Conservation (phyloP, 1,140 invertebrate genomes). For the Lasioglossum albipes region DNA sequence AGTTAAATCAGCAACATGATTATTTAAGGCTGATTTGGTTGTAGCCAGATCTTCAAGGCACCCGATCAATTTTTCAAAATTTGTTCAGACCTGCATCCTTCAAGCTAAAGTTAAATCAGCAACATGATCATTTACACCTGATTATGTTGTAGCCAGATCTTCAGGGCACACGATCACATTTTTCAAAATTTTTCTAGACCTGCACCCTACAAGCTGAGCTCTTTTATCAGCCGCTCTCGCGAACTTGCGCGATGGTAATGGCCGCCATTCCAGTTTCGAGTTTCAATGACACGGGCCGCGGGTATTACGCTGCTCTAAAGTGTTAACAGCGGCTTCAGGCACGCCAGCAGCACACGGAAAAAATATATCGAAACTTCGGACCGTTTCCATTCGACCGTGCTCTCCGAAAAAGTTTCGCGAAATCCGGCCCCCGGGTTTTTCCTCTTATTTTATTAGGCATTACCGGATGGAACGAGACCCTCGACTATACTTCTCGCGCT, state of each 20-base stretch:
- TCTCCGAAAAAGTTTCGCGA: neutral
- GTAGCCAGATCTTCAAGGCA: no score
- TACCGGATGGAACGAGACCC: neutral
- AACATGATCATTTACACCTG: no score
- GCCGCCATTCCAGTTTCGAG: neutral
- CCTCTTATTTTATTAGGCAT: constrained; percentile 21
- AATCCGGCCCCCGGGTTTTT: neutral
- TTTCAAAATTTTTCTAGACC: no score
- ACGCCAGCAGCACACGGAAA: no score
- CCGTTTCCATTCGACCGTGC: neutral
- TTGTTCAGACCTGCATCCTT: no score
- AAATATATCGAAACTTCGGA: neutral
- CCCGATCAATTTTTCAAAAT: no score
- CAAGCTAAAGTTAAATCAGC: no score
- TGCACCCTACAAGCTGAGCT: neutral
- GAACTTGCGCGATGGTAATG: constrained; percentile 12
- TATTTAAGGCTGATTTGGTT: no score
- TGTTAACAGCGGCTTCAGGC: neutral
- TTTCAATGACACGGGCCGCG: neutral
- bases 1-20: no score
- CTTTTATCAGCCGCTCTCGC: neutral
- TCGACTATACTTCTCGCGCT: neutral
- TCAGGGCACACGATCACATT: no score
- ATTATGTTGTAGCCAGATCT: no score
- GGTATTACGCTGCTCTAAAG: neutral